Evolutionary conservation across 1,140 invertebrate genomes (phyloP).

Genomic region (Drosophila burlai): DNA sequence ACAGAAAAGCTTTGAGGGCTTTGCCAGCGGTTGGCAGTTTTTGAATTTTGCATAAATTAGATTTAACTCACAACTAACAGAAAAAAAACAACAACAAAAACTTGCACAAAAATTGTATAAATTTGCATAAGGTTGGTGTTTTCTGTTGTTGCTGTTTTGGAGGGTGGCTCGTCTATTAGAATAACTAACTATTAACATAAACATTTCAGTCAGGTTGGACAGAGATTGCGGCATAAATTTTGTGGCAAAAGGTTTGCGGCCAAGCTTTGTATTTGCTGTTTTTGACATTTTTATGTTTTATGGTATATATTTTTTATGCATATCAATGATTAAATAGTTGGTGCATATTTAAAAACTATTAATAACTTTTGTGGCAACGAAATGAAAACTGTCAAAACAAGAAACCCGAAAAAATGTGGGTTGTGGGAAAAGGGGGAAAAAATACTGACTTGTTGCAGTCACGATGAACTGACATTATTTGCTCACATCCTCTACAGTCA

Average conservation of each 20-base stretch:
- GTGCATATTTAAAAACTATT: conserved; percentile 65
- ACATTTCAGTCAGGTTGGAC: conserved; percentile 65
- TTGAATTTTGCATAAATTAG: conserved; percentile 78
- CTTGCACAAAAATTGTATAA: conserved; percentile 49
- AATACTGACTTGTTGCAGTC: background rate
- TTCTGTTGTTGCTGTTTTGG: conserved; percentile 11
- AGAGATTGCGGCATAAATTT: conserved; percentile 77
- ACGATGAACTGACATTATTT: conserved; percentile 57
- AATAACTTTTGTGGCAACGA: conserved; percentile 27
- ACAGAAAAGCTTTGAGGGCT: conserved; percentile 51
- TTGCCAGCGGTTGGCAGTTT: conserved; percentile 56
- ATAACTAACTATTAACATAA: conserved; percentile 75
- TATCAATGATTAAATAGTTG: conserved; percentile 45
- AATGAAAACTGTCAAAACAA: conserved; percentile 26
- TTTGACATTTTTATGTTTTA: conserved; percentile 50
- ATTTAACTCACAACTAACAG: conserved; percentile 57
- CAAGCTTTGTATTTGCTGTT: conserved; percentile 41
- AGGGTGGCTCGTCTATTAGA: conserved; percentile 53
- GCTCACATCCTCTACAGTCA: conserved; percentile 41
- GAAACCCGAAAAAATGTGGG: background rate
- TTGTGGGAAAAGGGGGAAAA: background rate
- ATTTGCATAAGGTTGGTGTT: conserved; percentile 47
- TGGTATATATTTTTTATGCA: conserved; percentile 33
- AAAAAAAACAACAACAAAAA: conserved; percentile 27
- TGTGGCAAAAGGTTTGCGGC: conserved; percentile 63